Evolutionary conservation across 2,888 invertebrate species (phyloP).

Genomic region (Vannuccia rotundouncinata): DNA sequence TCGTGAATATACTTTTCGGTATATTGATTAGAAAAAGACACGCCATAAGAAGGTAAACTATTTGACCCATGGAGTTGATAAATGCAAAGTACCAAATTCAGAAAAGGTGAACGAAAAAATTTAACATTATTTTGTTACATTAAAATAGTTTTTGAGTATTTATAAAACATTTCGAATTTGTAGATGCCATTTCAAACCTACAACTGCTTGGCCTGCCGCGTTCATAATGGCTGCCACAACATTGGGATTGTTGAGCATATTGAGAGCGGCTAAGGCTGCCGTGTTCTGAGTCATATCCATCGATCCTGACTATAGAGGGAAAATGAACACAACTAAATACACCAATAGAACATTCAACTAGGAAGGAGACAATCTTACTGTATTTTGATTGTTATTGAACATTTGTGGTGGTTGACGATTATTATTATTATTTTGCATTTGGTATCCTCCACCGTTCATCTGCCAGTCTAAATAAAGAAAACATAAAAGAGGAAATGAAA

Average conservation of each 20-base stretch:
- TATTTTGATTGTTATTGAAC: not conserved
- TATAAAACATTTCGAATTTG: too few relatives aligned
- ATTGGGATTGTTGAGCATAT: conserved; percentile 35
- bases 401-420: not conserved
- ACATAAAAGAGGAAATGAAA: not conserved
- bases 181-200: too few relatives aligned
- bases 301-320: not conserved
- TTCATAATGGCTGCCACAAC: conserved; percentile 32
- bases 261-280: conserved; percentile 31
- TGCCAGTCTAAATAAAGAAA: not conserved
- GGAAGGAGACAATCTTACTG: not conserved
- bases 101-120: too few relatives aligned
- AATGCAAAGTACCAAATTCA: too few relatives aligned
- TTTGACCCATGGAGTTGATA: too few relatives aligned
- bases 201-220: conserved; percentile 18
- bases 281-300: conserved; percentile 34
- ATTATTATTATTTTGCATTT: not conserved
- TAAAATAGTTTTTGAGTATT: too few relatives aligned
- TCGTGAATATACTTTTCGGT: too few relatives aligned
- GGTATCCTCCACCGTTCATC: conserved; percentile 3
- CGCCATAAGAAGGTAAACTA: too few relatives aligned
- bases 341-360: not conserved
- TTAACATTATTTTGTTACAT: too few relatives aligned
- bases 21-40: too few relatives aligned
- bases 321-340: not conserved